phyloP scores from a whole-genome alignment of 2,888 invertebrate genomes.

The Mesochorus sp. region DNA sequence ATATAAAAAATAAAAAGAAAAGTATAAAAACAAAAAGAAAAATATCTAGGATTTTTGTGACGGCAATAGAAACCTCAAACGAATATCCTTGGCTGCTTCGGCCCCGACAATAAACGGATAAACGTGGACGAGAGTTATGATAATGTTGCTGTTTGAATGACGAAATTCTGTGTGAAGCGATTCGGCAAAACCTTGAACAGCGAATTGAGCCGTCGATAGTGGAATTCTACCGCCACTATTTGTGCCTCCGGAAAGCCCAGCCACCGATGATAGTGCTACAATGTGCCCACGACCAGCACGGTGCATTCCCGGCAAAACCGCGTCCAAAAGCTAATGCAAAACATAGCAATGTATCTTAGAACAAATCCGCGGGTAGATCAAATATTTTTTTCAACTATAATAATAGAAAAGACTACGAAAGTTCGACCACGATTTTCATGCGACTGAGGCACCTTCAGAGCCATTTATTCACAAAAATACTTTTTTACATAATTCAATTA shows the following conservation, averaged over 20 bases:
- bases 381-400: no score
- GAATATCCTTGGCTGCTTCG: conserved; percentile 84
- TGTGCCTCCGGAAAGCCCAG: conserved; percentile 85
- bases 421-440: no score
- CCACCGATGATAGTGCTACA: conserved; percentile 85
- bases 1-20: no score
- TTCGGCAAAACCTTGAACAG: conserved; percentile 86
- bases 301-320: conserved; percentile 86
- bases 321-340: conserved; percentile 84
- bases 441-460: no score
- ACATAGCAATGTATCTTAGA: background rate
- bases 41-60: background rate
- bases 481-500: no score
- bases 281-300: conserved; percentile 85
- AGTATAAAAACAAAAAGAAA: background rate
- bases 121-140: conserved; percentile 85
- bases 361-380: background rate
- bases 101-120: conserved; percentile 86
- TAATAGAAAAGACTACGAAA: no score
- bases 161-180: conserved; percentile 86
- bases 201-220: conserved; percentile 86
- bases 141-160: conserved; percentile 84
- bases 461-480: no score
- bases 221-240: conserved; percentile 83
- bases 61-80: conserved; percentile 82